Percentiles rank a stretch among this genome's conserved stretches.
These are phyloP conservation scores for Brenthis hecate DNA, from an alignment of 2,888 invertebrate species.

Conservation along the genomic window DNA sequence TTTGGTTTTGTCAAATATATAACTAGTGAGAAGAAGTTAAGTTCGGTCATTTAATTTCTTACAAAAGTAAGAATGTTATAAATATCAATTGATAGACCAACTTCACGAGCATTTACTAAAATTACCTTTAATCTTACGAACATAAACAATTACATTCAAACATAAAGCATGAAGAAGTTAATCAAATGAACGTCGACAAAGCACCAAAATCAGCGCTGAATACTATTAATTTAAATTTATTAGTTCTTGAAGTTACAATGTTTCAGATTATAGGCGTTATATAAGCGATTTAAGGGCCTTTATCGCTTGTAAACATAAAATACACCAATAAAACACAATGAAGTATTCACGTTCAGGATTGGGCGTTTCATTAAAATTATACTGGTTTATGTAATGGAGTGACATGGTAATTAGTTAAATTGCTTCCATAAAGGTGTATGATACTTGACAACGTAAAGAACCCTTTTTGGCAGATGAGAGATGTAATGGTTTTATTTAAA, in stretches of 20 bases:
- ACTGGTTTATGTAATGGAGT: conserved; percentile 29
- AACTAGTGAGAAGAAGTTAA: too few species aligned
- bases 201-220: conserved; percentile 24
- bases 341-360: conserved; percentile 32
- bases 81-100: too few species aligned
- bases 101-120: too few species aligned
- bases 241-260: conserved; percentile 26
- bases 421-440: conserved; percentile 16
- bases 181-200: conserved; percentile 29
- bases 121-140: too few species aligned
- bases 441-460: conserved; percentile 1
- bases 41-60: too few species aligned
- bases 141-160: background rate
- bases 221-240: conserved; percentile 36
- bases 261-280: too few species aligned
- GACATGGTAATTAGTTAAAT: conserved; percentile 31
- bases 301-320: conserved; percentile 2
- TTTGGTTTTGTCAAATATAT: too few species aligned
- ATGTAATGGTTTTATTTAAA: background rate
- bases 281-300: background rate
- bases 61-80: too few species aligned
- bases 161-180: conserved; percentile 19
- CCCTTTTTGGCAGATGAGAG: background rate
- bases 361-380: conserved; percentile 34
- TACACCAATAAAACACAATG: conserved; percentile 33